Base-by-base conservation (phyloP, 2,797 vertebrate genomes). In the Atherinosoma microstoma region DNA sequence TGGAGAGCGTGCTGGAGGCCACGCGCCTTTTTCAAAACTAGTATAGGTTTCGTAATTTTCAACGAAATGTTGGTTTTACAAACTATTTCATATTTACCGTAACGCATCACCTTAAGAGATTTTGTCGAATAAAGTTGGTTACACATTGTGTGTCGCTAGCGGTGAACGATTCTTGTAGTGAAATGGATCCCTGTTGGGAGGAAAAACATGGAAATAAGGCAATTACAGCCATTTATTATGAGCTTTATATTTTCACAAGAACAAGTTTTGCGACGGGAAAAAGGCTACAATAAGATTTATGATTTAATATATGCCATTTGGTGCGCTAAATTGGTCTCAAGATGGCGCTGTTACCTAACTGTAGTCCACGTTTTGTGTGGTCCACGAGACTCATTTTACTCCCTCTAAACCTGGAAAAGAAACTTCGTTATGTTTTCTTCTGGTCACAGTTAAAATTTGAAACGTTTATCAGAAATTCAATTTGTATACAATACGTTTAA, bases 301-400 rank as follows among this genome's bases (percentile, higher is more conserved):
- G 3, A 32, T 34, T 18, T 73, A 15, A 20, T 30, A 53, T 2
- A 42, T 24, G 3, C 49, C 1, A 12, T 13, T 4, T 29, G 2
- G 16, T 30, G 7, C 6, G n/a, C 8, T 2, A 1, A 58, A 30
- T 56, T 13, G 1, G 8, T 51, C 83, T 69, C 30, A 27, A 76
- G 88, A 63, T 85, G 88, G 81, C 73, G 84, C 85, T 89, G 45
- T 64, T 2, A 16, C 54, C 7, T 6, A 57, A 9, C 30, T 11
- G 20, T 32, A 7, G 3, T 3, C 3, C 18, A 47, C 4, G 42
- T 22, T 64, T 15, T 16, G 13, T 34, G 3, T 16, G 12, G 3
- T 51, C 13, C 45, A 64, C n/a, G 51, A 32, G 34, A 64, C n/a
- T 0, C 38, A 62, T 29, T 61, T 61, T 13, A n/a, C 12, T 20